Conservation (phyloP, 1,140 invertebrate species). For the Neoseiulus cucumeris region DNA sequence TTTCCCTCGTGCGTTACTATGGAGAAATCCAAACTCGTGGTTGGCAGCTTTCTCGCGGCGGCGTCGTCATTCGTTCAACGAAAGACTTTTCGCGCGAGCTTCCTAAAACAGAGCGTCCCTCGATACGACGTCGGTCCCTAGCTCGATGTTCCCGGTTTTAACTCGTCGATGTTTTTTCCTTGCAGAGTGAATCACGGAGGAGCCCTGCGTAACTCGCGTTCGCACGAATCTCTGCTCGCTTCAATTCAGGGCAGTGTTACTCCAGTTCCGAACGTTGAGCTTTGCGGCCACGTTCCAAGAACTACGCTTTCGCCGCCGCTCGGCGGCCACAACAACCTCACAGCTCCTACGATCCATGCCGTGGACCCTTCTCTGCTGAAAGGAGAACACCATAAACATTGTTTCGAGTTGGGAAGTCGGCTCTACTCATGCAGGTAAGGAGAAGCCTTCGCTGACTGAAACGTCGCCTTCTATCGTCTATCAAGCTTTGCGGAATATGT, state of each 20-base stretch:
- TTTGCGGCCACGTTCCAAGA: not conserved
- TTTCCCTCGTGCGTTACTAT: too few relatives aligned
- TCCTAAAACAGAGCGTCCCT: too few relatives aligned
- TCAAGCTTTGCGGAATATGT: too few relatives aligned
- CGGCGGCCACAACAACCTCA: too few relatives aligned
- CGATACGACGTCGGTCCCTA: too few relatives aligned
- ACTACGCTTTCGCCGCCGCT: too few relatives aligned
- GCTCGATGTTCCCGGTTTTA: not conserved
- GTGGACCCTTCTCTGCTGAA: not conserved
- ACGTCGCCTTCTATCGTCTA: too few relatives aligned
- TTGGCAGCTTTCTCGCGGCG: too few relatives aligned
- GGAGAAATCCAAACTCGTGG: too few relatives aligned
- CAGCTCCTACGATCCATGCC: not conserved
- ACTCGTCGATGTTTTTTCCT: not conserved
- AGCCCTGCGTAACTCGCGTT: conserved; percentile 44
- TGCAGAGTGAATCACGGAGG: conserved; percentile 20
- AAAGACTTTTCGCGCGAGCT: too few relatives aligned
- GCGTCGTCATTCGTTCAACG: too few relatives aligned
- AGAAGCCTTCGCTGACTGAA: too few relatives aligned
- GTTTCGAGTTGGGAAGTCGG: conserved; percentile 5
- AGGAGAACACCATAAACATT: conserved; percentile 5
- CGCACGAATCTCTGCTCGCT: conserved; percentile 62
- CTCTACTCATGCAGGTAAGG: not conserved
- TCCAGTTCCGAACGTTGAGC: not conserved
- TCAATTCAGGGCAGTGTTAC: conserved; percentile 35